Evolutionary conservation across 2,113 vertebrate species (phyloP), one percentile per base, ranked within the genome.

Genomic region (Nothoprocta perdicaria): DNA sequence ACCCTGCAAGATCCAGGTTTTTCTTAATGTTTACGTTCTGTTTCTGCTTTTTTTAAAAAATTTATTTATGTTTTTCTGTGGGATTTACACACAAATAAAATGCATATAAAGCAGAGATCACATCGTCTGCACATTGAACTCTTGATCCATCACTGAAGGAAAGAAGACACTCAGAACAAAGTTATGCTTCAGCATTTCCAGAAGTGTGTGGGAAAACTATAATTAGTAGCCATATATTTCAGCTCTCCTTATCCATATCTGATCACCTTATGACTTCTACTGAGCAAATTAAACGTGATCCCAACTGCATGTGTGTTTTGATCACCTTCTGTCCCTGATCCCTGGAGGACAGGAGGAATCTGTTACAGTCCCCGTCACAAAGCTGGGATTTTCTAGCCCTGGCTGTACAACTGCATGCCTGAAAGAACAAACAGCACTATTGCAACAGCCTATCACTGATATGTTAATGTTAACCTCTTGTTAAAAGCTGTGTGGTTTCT

Each of bases 21-120:
- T 89, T 58, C 73, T 93, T 63, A 40, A 33, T 87, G 45, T 96
- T 95, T 94, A 89, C 87, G 89, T 87, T 94, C 91, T 91, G 68
- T 80, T 92, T 93, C 68, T 86, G 61, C 15, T 45, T 7, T 45
- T 45, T 45, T 45, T 8, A 22, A n/a, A n/a, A n/a, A n/a, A n/a
- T 48, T 48, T 48, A 22, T 23, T 48, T 45, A 22, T 23, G 22
- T 48, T 48, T 95, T 91, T 87, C 81, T 24, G 0, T 65, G 71
- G 61, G 61, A 58, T 87, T 90, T 65, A 65, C 57, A 61, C 33
- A 76, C 31, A 83, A 86, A 83, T 71, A 61, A 61, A 92, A 57
- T 52, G 55, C 1, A 0, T 24, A 73, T 77, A 68, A 92, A 75
- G 12, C 77, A 76, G 53, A 1, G 14, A 79, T 68, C 78, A 50